These are phyloP conservation scores for Macropis europaea DNA, from an alignment of 2,888 invertebrate species.

Conservation along the genomic window DNA sequence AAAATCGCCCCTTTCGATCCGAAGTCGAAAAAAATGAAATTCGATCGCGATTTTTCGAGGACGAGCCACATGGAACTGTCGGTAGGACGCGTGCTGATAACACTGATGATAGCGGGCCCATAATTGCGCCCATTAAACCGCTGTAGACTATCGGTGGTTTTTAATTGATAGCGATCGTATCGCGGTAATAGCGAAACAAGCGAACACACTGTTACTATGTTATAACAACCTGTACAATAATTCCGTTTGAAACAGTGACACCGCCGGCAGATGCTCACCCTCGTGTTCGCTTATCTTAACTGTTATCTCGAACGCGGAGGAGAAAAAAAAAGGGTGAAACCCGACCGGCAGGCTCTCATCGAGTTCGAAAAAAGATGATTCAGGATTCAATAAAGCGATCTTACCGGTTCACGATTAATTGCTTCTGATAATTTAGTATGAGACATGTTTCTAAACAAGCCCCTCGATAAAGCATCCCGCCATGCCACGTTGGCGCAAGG, in stretches of 20 bases:
- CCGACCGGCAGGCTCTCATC: neutral
- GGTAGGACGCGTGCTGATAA: neutral
- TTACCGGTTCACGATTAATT: conserved; percentile 27
- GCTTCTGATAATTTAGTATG: conserved; percentile 28
- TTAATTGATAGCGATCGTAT: conserved; percentile 11
- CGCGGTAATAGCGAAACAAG: neutral
- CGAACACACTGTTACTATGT: conserved; percentile 8
- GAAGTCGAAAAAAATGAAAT: too few species aligned
- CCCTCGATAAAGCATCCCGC: too few species aligned
- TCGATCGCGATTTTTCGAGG: too few species aligned
- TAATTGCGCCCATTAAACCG: conserved; percentile 10
- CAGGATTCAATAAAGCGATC: conserved; percentile 40
- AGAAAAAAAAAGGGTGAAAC: neutral
- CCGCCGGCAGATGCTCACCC: neutral
- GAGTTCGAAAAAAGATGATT: neutral
- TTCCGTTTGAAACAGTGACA: conserved; percentile 3
- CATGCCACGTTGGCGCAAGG: neutral
- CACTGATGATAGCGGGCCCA: neutral
- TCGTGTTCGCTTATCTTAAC: conserved; percentile 1
- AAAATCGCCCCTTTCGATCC: too few species aligned
- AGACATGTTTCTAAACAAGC: conserved; percentile 33
- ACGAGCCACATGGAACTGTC: too few species aligned
- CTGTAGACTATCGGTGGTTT: neutral
- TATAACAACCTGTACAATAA: neutral
- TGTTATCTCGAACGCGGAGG: neutral